phyloP scores from a whole-genome alignment of 2,113 vertebrate genomes.

The Equus przewalskii region DNA sequence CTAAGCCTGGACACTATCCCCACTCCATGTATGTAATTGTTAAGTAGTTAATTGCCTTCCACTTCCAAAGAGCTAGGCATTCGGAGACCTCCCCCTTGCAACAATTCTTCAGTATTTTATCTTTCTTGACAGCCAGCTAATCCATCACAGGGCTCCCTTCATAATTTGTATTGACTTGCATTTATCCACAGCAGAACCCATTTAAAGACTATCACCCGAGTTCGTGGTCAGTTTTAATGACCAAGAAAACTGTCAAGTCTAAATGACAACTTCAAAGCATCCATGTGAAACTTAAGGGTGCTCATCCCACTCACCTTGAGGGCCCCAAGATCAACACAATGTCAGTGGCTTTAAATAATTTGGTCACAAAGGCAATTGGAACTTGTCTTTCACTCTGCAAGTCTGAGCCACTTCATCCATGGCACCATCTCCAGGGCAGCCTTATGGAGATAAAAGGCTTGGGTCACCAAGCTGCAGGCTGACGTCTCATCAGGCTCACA shows the following conservation, averaged over 20 bases:
- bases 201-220: constrained; percentile 54
- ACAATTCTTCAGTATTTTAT: constrained; percentile 42
- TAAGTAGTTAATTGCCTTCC: constrained; percentile 62
- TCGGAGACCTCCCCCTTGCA: background rate
- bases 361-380: background rate
- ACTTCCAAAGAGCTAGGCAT: constrained; percentile 14
- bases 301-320: constrained; percentile 7
- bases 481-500: constrained; percentile 30
- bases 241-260: constrained; percentile 27
- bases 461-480: background rate
- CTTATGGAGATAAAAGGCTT: background rate
- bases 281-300: background rate
- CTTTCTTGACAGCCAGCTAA: constrained; percentile 67
- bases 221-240: constrained; percentile 62
- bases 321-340: background rate
- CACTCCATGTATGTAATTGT: background rate
- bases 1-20: background rate
- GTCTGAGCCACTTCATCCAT: background rate
- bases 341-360: constrained; percentile 26
- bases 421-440: background rate
- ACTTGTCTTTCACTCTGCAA: background rate
- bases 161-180: constrained; percentile 75
- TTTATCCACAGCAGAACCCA: constrained; percentile 57
- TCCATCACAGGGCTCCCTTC: constrained; percentile 58
- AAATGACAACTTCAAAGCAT: background rate